Evolutionary conservation across 2,888 invertebrate species (phyloP).

Genomic region (Pomacea canaliculata): DNA sequence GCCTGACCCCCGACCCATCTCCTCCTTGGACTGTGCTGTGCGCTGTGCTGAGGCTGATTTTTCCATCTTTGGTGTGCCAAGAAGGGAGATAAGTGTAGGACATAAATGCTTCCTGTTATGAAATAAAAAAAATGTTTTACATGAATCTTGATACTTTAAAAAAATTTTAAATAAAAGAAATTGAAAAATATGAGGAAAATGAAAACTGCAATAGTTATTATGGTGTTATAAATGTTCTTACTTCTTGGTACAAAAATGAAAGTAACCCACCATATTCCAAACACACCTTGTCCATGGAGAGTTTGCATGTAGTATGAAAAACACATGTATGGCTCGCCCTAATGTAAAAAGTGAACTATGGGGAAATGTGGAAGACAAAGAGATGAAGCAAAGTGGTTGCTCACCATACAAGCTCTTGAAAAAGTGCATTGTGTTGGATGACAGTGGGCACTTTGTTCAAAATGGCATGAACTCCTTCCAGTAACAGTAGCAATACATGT

Average conservation of each 20-base stretch:
- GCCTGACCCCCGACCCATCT: slow-evolving; percentile 78
- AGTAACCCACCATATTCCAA: too few species aligned
- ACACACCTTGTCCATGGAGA: too few species aligned
- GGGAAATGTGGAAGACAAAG: neutral
- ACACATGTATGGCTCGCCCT: too few species aligned
- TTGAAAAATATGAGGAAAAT: too few species aligned
- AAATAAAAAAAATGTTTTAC: neutral
- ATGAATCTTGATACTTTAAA: too few species aligned
- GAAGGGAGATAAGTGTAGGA: slow-evolving; percentile 86
- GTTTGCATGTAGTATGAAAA: too few species aligned
- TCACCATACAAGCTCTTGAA: slow-evolving; percentile 69
- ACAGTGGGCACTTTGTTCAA: slow-evolving; percentile 75
- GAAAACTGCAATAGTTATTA: too few species aligned
- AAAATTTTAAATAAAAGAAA: too few species aligned
- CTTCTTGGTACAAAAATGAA: too few species aligned
- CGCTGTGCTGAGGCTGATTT: slow-evolving; percentile 79
- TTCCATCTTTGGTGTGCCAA: slow-evolving; percentile 89
- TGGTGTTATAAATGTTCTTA: too few species aligned
- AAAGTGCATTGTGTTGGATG: slow-evolving; percentile 50
- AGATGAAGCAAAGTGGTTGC: slow-evolving; percentile 7
- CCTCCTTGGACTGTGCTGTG: slow-evolving; percentile 64
- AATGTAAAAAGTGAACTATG: neutral
- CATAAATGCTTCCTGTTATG: slow-evolving; percentile 86
- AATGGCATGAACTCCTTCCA: slow-evolving; percentile 88
- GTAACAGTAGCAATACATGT: slow-evolving; percentile 80